Evolutionary conservation across 2,113 vertebrate genomes (phyloP).

Genomic region (Shinisaurus crocodilurus): DNA sequence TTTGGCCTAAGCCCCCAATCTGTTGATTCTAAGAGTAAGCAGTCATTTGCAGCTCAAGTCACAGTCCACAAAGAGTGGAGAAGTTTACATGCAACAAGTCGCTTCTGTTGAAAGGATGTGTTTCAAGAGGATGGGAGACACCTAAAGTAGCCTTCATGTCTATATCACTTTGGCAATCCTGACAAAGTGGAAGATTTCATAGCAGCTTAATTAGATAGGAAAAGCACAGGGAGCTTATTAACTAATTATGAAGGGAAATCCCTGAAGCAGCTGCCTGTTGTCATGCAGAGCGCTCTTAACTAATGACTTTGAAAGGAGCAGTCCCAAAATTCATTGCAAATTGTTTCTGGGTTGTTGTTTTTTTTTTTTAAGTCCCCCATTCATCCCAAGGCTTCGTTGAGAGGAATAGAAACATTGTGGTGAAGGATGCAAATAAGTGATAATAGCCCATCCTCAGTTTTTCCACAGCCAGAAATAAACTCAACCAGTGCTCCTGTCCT

Average conservation of each 20-base stretch:
- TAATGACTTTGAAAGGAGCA: slow-evolving; percentile 54
- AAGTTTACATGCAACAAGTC: neutral
- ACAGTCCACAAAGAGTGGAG: fast-evolving
- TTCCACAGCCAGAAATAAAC: neutral
- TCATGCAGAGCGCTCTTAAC: slow-evolving; percentile 53
- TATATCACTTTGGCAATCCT: slow-evolving; percentile 20
- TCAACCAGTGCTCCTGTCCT: neutral
- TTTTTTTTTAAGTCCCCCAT: neutral
- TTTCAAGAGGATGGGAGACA: too few relatives aligned
- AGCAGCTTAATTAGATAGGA: slow-evolving; percentile 55
- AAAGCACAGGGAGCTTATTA: slow-evolving; percentile 65
- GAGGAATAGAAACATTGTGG: neutral
- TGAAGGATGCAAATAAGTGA: neutral
- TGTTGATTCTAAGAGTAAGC: neutral
- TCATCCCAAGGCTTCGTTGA: slow-evolving; percentile 1
- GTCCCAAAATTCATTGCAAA: slow-evolving; percentile 52
- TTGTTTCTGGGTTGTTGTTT: neutral
- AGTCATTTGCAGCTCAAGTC: neutral
- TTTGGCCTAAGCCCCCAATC: neutral
- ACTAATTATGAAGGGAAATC: slow-evolving; percentile 68
- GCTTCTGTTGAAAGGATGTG: neutral
- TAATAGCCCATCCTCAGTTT: neutral
- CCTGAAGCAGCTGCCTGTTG: slow-evolving; percentile 66
- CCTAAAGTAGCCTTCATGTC: neutral
- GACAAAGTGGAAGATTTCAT: slow-evolving; percentile 33